Conservation (phyloP, 92 coral and sea anemone genomes). For the Nematostella vectensis region DNA sequence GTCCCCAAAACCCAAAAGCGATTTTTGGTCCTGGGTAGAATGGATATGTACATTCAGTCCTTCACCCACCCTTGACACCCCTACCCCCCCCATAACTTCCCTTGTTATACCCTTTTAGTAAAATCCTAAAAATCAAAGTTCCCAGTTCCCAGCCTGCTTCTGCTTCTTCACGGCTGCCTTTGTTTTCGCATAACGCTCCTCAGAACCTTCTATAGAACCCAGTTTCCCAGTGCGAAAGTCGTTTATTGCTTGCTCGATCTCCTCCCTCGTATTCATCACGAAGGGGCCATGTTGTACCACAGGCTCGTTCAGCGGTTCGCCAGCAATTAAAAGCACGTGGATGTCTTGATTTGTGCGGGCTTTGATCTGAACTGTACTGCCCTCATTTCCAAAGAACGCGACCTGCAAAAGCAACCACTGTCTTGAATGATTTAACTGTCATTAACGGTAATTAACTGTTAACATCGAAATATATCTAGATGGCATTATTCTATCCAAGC, state of each 20-base stretch:
- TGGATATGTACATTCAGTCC: no score
- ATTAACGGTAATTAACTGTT: no score
- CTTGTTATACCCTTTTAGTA: no score
- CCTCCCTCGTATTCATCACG: slow-evolving; percentile 95
- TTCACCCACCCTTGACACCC: no score
- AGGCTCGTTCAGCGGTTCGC: slow-evolving; percentile 83
- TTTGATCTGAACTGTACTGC: slow-evolving; percentile 51
- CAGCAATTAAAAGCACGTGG: slow-evolving; percentile 89
- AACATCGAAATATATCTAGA: no score
- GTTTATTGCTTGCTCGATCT: slow-evolving; percentile 64
- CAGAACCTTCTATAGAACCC: slow-evolving; percentile 83
- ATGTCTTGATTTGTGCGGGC: slow-evolving; percentile 57
- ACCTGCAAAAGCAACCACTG: no score
- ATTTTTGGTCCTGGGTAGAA: no score
- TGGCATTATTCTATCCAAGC: no score
- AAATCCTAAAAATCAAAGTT: no score
- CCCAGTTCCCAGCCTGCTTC: slow-evolving; percentile 75
- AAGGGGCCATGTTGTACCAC: slow-evolving; percentile 88
- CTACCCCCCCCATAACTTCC: no score
- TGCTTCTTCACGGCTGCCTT: slow-evolving; percentile 64
- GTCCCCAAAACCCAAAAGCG: no score
- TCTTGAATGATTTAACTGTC: not conserved
- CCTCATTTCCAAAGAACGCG: slow-evolving; percentile 61
- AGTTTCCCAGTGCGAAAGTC: slow-evolving; percentile 75
- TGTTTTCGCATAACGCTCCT: slow-evolving; percentile 85